These are phyloP conservation scores for Ceyx cyanopectus DNA, from an alignment of 2,113 vertebrate species.

Conservation along the genomic window DNA sequence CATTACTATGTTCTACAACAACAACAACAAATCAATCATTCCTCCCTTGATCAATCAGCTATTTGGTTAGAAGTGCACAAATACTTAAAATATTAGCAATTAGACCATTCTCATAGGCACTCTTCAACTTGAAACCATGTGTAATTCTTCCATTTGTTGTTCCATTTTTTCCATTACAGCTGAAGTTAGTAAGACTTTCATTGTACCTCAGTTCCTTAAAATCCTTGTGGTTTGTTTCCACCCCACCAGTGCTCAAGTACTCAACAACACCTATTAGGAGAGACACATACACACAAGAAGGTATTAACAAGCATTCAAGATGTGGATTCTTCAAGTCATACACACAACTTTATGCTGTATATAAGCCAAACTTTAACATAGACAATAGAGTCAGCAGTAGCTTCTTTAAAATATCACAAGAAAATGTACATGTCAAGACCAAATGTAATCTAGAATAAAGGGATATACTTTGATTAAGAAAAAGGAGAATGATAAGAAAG, in stretches of 20 bases:
- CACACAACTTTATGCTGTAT: neutral
- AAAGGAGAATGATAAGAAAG: neutral
- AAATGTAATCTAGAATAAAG: neutral
- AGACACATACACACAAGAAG: neutral
- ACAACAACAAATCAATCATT: conserved; percentile 44
- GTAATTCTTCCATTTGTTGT: conserved; percentile 94
- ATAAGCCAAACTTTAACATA: neutral
- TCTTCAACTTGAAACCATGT: conserved; percentile 98
- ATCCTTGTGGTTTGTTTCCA: conserved; percentile 98
- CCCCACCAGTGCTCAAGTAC: conserved; percentile 95
- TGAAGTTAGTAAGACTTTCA: conserved; percentile 97
- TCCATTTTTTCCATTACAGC: conserved; percentile 94
- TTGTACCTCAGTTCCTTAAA: conserved; percentile 97
- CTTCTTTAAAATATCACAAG: neutral
- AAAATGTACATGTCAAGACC: neutral
- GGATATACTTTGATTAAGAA: neutral
- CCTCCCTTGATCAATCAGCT: conserved; percentile 32
- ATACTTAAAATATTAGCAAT: neutral
- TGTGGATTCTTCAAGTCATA: neutral
- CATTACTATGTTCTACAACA: neutral
- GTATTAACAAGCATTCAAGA: neutral
- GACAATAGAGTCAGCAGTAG: neutral
- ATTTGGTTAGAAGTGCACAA: neutral
- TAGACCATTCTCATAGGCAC: conserved; percentile 81
- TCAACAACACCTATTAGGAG: conserved; percentile 92